Base-by-base conservation (phyloP, 2,113 vertebrate genomes). In the Engraulis encrasicolus region DNA sequence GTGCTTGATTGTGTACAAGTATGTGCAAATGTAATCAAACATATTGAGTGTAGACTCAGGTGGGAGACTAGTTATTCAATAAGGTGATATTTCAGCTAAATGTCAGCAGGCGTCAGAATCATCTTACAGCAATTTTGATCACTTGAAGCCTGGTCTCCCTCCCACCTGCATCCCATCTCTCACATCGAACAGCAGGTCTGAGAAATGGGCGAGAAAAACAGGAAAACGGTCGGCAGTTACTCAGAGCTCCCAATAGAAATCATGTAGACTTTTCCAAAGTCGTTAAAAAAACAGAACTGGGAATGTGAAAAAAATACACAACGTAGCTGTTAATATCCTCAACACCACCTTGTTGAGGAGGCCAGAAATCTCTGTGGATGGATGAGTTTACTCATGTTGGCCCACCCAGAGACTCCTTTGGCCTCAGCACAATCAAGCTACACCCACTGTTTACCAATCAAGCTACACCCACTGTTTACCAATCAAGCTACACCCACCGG, bases 391-490 rank as follows among this genome's bases (percentile, higher is more conserved):
- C 81, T 84, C 82, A 84, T 82, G 87, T 78, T 17, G 77, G 77
- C 84, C 82, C 18, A 36, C 37, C 23, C 1, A 50, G 85, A 80
- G 82, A 36, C 54, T 78, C 48, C 82, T 82, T 14, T 78, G 84
- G 77, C 83, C 52, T 36, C 81, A 77, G 77, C 85, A 84, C 82
- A 86, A 88, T 88, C 54, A 85, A 88, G 85, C 80, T 52, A 82
- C 84, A 50, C 84, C 82, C 84, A 86, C 82, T 49, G 50, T 66
- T n/a, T n/a, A n/a, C n/a, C n/a, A n/a, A n/a, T n/a, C n/a, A n/a
- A n/a, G n/a, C n/a, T n/a, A n/a, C n/a, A n/a, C n/a, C n/a, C n/a
- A n/a, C n/a, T n/a, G n/a, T n/a, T n/a, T n/a, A n/a, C n/a, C n/a
- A n/a, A n/a, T n/a, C n/a, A n/a, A n/a, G n/a, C n/a, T n/a, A n/a